phyloP scores from a whole-genome alignment of 2,888 invertebrate genomes.

The Mechanitis messenoides region DNA sequence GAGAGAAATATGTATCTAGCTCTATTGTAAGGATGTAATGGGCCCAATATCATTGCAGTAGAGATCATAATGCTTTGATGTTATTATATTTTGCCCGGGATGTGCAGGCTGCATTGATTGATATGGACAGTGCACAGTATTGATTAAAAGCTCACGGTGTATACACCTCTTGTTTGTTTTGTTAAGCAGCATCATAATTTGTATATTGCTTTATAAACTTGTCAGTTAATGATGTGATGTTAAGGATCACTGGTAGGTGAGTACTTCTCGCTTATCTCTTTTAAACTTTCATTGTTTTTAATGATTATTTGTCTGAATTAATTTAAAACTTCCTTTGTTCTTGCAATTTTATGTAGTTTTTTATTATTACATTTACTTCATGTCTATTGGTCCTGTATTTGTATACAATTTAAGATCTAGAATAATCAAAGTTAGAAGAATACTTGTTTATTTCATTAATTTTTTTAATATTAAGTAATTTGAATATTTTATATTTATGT shows the following conservation, averaged over 20 bases:
- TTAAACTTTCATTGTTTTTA: neutral
- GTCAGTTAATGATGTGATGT: neutral
- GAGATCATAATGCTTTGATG: constrained; percentile 15
- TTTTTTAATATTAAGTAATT: too few relatives aligned
- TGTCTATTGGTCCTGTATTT: neutral
- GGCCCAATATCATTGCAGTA: constrained; percentile 16
- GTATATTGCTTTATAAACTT: neutral
- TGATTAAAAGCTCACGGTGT: constrained; percentile 14
- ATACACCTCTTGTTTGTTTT: constrained; percentile 1
- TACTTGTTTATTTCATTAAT: too few relatives aligned
- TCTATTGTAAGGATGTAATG: constrained; percentile 12
- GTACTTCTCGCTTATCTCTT: neutral
- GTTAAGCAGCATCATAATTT: constrained; percentile 2
- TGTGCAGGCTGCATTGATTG: constrained; percentile 25
- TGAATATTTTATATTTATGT: too few relatives aligned
- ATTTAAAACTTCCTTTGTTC: neutral
- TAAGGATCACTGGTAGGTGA: neutral
- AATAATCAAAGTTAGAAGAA: too few relatives aligned
- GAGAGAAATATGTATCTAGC: constrained; percentile 9
- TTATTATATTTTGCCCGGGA: constrained; percentile 20
- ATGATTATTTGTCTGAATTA: neutral
- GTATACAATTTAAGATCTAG: too few relatives aligned
- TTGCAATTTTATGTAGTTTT: neutral
- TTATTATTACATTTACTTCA: neutral
- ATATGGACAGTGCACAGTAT: constrained; percentile 17